Base-by-base conservation (phyloP, 1,140 invertebrate species). In the Pseudomyrmex gracilis region DNA sequence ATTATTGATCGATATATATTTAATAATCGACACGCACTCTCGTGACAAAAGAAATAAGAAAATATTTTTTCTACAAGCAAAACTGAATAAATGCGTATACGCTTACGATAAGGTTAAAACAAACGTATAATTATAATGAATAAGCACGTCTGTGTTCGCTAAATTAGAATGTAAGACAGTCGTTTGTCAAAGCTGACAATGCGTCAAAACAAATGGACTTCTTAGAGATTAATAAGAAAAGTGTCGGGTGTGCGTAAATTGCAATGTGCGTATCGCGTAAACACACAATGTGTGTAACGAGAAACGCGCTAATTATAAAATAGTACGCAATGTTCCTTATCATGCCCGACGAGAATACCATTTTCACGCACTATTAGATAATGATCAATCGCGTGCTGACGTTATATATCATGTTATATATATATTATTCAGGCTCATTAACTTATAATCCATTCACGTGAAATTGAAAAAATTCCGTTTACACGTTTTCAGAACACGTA, bases 361-460 rank as follows among this genome's bases (percentile, higher is more conserved):
- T 58, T 80, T 80, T 71, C n/a, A 70, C 53, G 67, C 76, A 60
- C 20, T 80, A 43, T 80, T 80, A 80, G 66, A 71, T 80, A 80
- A 71, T 58, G 47, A 71, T 17, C 20, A 0, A 15, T n/a, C 12
- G n/a, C 2, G 10, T 49, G 43, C 71, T 70, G 15, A 64, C 15
- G 34, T 34, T 34, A 15, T 34, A 15, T 49, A 71, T 80, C 43
- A 71, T 12, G 20, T 76, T 76, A n/a, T n/a, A n/a, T 34, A 34
- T 34, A 12, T 45, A 49, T n/a, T 34, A 70, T 70, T 2, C 53
- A 58, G 22, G 22, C 45, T 70, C 53, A 70, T 78, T 70, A 80
- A 71, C 55, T 71, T 58, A 58, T 80, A 60, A 80, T 80, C 43
- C n/a, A 51, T 80, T 80, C 22, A 70, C 15, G 20, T 60, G 10